A percentile compares a stretch with the other conserved stretches of the same genome.
These are phyloP conservation scores for Aethes cnicana DNA, from an alignment of 2,888 invertebrate species.

Conservation along the genomic window DNA sequence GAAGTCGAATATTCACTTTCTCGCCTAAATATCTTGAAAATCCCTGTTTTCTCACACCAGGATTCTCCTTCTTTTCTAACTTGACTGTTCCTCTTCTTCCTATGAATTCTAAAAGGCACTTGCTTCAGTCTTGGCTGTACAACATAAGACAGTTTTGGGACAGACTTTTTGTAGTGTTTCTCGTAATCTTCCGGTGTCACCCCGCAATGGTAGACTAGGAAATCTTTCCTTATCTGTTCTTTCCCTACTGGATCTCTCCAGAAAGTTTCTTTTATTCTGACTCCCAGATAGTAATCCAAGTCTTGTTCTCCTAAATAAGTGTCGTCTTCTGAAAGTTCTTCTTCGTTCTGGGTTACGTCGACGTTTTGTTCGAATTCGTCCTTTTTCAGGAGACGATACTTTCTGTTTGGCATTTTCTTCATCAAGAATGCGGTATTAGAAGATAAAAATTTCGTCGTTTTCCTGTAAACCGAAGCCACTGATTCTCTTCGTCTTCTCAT, in stretches of 20 bases:
- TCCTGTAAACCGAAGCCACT: slow-evolving; percentile 68
- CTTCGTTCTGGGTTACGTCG: slow-evolving; percentile 34
- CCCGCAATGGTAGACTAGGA: slow-evolving; percentile 69
- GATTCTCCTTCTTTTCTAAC: slow-evolving; percentile 58
- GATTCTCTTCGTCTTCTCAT: slow-evolving; percentile 67
- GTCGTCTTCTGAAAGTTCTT: slow-evolving; percentile 44
- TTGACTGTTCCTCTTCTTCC: slow-evolving; percentile 51
- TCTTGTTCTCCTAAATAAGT: slow-evolving; percentile 66
- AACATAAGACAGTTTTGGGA: slow-evolving; percentile 47
- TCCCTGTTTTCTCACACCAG: slow-evolving; percentile 66
- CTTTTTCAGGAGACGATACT: slow-evolving; percentile 51
- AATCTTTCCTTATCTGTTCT: slow-evolving; percentile 72
- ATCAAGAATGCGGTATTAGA: slow-evolving; percentile 63
- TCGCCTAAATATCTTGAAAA: slow-evolving; percentile 68
- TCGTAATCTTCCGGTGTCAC: slow-evolving; percentile 70
- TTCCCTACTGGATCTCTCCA: slow-evolving; percentile 70
- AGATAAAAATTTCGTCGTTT: slow-evolving; percentile 70
- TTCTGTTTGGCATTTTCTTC: slow-evolving; percentile 64
- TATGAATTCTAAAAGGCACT: slow-evolving; percentile 74
- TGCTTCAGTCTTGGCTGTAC: slow-evolving; percentile 63
- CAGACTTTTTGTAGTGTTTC: slow-evolving; percentile 48
- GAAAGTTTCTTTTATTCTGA: slow-evolving; percentile 63
- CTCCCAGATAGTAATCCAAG: slow-evolving; percentile 71
- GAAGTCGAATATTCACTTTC: slow-evolving; percentile 70
- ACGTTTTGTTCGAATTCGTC: slow-evolving; percentile 46